Conservation (phyloP, 2,797 vertebrate species). For the Meda fulgida region DNA sequence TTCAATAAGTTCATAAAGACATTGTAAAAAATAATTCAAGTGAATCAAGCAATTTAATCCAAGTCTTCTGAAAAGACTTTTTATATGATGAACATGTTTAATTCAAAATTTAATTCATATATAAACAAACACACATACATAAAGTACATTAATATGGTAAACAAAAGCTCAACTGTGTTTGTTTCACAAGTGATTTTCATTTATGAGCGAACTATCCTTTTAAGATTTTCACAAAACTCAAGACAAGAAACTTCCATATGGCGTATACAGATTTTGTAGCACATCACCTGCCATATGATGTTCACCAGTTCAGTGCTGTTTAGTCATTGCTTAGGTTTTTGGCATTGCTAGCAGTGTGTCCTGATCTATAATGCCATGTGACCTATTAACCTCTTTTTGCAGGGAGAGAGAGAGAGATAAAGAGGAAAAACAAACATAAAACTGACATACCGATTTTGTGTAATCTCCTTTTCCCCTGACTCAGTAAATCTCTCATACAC, state of each 20-base stretch:
- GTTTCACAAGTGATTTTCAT: neutral
- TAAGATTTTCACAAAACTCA: too few relatives aligned
- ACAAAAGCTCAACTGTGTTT: neutral
- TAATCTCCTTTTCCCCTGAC: conserved; percentile 73
- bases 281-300: neutral
- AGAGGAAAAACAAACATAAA: conserved; percentile 41
- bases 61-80: neutral
- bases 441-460: conserved; percentile 56
- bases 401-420: neutral
- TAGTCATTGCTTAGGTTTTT: neutral
- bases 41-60: neutral
- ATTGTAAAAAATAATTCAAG: neutral
- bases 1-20: neutral
- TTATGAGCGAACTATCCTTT: neutral
- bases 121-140: neutral
- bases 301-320: neutral
- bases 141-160: neutral
- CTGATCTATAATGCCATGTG: conserved; percentile 2
- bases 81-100: neutral
- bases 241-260: too few relatives aligned
- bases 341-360: neutral
- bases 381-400: conserved; percentile 39
- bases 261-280: neutral
- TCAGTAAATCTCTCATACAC: conserved; percentile 72
- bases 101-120: neutral